phyloP scores from a whole-genome alignment of 1,140 invertebrate genomes.

The Armadillidium nasatum region DNA sequence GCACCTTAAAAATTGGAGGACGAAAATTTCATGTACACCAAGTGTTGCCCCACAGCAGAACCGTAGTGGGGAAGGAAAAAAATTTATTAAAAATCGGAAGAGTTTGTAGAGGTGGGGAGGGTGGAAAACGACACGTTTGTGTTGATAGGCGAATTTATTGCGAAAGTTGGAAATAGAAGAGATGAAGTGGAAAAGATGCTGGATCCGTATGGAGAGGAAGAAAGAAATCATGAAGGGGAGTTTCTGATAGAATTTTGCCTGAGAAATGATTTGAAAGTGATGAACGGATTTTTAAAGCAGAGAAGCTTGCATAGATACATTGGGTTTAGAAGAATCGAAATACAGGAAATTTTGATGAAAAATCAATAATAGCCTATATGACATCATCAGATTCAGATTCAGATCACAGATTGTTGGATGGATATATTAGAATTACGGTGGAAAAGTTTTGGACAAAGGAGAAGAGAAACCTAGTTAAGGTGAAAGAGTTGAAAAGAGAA shows the following conservation, averaged over 20 bases:
- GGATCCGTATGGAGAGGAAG: background rate
- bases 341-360: background rate
- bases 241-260: background rate
- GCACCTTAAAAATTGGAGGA: too few relatives aligned
- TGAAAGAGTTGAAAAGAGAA: too few relatives aligned
- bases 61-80: background rate
- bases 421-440: too few relatives aligned
- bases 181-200: background rate
- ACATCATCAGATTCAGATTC: constrained; percentile 13
- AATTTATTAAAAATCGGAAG: background rate
- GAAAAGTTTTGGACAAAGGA: too few relatives aligned
- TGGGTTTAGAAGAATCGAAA: background rate
- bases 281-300: constrained; percentile 2
- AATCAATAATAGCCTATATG: constrained; percentile 2
- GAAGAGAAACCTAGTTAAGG: too few relatives aligned
- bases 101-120: background rate
- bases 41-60: background rate
- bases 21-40: too few relatives aligned
- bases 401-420: too few relatives aligned
- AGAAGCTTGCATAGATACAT: background rate
- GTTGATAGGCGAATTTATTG: background rate
- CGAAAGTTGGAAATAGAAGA: background rate
- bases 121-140: background rate
- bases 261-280: too few relatives aligned
- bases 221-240: background rate